Conservation (phyloP, 1,140 invertebrate genomes). For the Nephotettix cincticeps region DNA sequence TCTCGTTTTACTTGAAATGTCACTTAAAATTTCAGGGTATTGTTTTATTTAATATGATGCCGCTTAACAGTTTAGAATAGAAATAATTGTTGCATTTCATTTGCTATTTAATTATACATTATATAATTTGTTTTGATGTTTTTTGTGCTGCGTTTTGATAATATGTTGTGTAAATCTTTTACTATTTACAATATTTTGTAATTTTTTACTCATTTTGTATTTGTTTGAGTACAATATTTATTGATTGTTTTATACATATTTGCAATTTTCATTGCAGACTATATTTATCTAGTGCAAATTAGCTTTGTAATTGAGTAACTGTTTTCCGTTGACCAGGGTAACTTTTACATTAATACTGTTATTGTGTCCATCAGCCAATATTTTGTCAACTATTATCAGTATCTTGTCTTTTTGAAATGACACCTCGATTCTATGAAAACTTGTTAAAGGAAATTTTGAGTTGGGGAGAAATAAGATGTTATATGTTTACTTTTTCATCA, state of each 20-base stretch:
- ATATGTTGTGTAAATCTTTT: not conserved
- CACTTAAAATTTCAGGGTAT: no score
- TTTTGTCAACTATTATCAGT: no score
- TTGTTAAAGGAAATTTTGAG: no score
- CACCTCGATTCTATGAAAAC: no score
- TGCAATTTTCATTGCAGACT: not conserved
- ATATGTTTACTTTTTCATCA: no score
- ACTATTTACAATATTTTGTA: constrained; percentile 16
- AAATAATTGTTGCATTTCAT: constrained; percentile 4
- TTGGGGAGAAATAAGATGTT: no score
- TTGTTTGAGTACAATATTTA: constrained; percentile 5
- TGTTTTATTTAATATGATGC: no score
- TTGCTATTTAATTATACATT: not conserved
- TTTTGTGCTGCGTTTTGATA: constrained; percentile 9
- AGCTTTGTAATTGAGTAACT: not conserved
- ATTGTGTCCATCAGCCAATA: no score
- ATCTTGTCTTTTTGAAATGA: no score
- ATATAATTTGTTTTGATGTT: constrained; percentile 21
- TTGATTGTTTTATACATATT: not conserved
- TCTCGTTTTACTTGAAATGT: no score
- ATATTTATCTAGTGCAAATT: not conserved
- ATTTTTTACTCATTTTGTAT: constrained; percentile 24
- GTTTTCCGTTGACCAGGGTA: not conserved
- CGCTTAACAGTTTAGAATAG: no score
- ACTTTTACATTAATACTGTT: no score